phyloP scores from a whole-genome alignment of 2,113 vertebrate genomes.

The Dermatemys mawii region DNA sequence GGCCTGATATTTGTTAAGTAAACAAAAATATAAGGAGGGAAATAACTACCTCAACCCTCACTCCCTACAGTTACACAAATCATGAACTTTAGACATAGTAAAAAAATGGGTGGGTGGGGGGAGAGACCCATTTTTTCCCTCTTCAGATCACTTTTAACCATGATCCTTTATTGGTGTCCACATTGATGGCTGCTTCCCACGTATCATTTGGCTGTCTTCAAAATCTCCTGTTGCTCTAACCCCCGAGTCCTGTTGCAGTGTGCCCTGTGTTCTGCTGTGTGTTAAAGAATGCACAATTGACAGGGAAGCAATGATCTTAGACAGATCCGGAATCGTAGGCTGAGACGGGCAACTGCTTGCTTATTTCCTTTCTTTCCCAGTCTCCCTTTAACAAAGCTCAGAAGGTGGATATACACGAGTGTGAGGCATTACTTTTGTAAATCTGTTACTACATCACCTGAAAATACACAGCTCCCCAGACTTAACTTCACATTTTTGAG shows the following conservation, averaged over 20 bases:
- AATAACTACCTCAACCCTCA: background rate
- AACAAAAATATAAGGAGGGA: background rate
- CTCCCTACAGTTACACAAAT: background rate
- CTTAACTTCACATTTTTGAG: background rate
- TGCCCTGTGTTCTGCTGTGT: background rate
- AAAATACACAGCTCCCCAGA: background rate
- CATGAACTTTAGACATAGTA: background rate
- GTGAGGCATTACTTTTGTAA: background rate
- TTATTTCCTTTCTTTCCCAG: constrained; percentile 22
- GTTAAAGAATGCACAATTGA: background rate
- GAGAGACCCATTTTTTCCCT: background rate
- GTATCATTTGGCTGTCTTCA: background rate
- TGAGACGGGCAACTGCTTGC: constrained; percentile 41
- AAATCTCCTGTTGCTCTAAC: background rate
- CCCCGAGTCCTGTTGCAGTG: background rate
- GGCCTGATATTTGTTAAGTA: background rate
- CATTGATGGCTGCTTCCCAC: accelerated
- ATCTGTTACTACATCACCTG: background rate
- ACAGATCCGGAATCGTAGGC: constrained; percentile 14
- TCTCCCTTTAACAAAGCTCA: constrained; percentile 19
- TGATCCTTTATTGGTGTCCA: background rate
- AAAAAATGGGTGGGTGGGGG: background rate
- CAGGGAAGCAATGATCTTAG: background rate
- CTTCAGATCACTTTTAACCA: background rate
- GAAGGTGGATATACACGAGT: constrained; percentile 30